Conservation (phyloP, 23 tunicate genomes). For the Trididemnum clinides region DNA sequence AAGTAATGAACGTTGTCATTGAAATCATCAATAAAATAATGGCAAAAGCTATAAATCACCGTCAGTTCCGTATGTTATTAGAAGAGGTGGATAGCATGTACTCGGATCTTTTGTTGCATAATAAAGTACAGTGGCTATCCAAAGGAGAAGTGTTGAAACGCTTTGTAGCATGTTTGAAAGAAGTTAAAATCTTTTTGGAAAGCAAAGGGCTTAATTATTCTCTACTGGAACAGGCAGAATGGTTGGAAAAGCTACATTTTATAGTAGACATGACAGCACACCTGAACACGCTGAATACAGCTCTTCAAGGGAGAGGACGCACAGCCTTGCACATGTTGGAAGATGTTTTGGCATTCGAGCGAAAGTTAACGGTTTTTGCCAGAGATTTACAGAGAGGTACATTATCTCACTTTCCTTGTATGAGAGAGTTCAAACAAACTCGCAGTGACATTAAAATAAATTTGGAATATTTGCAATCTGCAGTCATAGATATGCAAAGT, state of each 20-base stretch:
- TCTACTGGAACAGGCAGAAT: too few relatives aligned
- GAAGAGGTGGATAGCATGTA: constrained; percentile 16
- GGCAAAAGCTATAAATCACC: neutral
- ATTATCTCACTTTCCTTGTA: constrained; percentile 13
- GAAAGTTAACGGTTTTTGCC: constrained; percentile 11
- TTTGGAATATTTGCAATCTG: constrained; percentile 17
- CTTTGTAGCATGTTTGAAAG: too few relatives aligned
- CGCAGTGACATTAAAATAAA: constrained; percentile 8
- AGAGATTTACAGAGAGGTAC: constrained; percentile 9
- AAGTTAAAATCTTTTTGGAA: too few relatives aligned
- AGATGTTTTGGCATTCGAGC: constrained; percentile 20
- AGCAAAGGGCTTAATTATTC: constrained; percentile 11
- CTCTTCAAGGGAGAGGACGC: neutral
- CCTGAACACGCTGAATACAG: too few relatives aligned
- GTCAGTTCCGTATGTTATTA: too few relatives aligned
- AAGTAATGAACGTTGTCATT: too few relatives aligned
- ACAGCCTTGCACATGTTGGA: constrained; percentile 4
- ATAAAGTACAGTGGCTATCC: too few relatives aligned
- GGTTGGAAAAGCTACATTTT: neutral
- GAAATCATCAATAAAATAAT: too few relatives aligned
- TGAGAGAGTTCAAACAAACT: constrained; percentile 21
- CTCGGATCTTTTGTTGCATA: neutral
- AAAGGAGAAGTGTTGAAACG: too few relatives aligned
- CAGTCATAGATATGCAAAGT: constrained; percentile 2
- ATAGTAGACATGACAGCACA: neutral